Evolutionary conservation across 2,797 vertebrate genomes (phyloP).

Genomic region (Eulemur rubriventer): DNA sequence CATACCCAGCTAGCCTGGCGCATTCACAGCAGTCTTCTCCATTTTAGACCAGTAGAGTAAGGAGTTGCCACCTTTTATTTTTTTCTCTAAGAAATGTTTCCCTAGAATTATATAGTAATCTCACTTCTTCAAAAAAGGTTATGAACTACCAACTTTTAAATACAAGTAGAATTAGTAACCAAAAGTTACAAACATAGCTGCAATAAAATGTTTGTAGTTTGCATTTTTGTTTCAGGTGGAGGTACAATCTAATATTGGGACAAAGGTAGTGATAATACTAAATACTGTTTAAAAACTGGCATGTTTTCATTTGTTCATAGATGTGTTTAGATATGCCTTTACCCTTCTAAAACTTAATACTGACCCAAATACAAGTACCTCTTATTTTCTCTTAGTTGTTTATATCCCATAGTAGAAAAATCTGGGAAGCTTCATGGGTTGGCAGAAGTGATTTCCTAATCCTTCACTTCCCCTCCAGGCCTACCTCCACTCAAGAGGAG

Average conservation of each 20-base stretch:
- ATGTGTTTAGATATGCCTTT: not conserved
- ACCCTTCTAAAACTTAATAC: not conserved
- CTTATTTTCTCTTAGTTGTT: not conserved
- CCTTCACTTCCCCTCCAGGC: not conserved
- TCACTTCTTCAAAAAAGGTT: not conserved
- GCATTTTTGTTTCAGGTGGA: constrained; percentile 26
- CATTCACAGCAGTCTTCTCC: not conserved
- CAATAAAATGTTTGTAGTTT: not conserved
- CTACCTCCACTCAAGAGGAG: not conserved
- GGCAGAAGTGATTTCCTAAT: not conserved
- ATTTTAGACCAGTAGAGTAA: not conserved
- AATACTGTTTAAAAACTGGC: not conserved
- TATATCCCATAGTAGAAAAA: not conserved
- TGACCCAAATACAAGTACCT: not conserved
- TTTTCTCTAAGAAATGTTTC: not conserved
- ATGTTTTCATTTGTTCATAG: not conserved
- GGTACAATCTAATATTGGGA: not conserved
- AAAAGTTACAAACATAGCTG: not conserved
- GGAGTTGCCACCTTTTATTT: not conserved
- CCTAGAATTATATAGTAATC: not conserved
- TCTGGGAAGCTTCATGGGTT: not conserved
- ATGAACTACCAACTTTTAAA: not conserved
- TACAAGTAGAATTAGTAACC: not conserved
- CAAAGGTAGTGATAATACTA: not conserved
- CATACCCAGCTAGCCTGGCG: not conserved